phyloP scores from a whole-genome alignment of 2,888 invertebrate genomes.

The Ichneumon xanthorius region DNA sequence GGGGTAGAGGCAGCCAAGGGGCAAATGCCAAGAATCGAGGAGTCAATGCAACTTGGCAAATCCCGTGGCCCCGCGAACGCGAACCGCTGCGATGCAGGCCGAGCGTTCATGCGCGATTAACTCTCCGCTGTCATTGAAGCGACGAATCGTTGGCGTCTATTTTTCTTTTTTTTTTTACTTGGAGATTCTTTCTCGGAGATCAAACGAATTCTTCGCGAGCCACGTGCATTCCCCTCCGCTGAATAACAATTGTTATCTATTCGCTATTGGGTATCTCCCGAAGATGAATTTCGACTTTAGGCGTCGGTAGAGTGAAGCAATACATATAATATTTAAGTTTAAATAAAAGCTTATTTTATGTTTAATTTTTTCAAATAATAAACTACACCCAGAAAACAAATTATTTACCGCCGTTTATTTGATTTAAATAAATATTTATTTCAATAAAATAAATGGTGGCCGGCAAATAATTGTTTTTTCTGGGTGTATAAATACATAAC shows the following conservation, averaged over 20 bases:
- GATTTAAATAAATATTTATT: no score
- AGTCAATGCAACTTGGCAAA: constrained; percentile 63
- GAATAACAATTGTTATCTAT: background rate
- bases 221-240: background rate
- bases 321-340: no score
- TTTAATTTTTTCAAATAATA: no score
- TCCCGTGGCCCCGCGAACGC: constrained; percentile 19
- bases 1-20: constrained; percentile 47
- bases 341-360: no score
- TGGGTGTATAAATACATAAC: no score
- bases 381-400: no score
- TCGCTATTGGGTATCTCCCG: background rate
- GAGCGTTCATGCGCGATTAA: constrained; percentile 19
- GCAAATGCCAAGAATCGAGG: constrained; percentile 63
- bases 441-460: no score
- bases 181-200: constrained; percentile 22
- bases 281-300: no score
- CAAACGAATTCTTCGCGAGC: constrained; percentile 24
- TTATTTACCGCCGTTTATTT: no score
- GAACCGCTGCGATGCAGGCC: constrained; percentile 1
- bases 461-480: no score
- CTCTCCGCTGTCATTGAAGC: constrained; percentile 29
- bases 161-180: background rate
- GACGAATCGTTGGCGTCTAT: background rate
- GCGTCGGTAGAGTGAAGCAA: no score